phyloP scores from a whole-genome alignment of 2,888 invertebrate genomes.

The Diarsia dahlii region DNA sequence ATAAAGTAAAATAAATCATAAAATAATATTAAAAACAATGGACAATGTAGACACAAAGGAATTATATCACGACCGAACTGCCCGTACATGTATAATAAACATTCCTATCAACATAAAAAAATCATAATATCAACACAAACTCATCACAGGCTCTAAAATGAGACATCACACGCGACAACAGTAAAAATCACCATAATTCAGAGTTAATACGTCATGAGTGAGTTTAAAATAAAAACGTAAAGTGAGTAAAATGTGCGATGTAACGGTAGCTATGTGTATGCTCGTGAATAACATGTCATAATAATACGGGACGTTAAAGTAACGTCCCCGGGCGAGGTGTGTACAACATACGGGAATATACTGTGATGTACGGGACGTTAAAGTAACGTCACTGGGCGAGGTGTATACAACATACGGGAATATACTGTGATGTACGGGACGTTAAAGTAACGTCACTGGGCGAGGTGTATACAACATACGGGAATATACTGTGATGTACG shows the following conservation, averaged over 20 bases:
- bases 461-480: too few species aligned
- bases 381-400: conserved; percentile 39
- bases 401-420: too few species aligned
- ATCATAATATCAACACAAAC: conserved; percentile 11
- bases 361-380: conserved; percentile 50
- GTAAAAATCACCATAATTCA: conserved; percentile 44
- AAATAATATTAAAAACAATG: too few species aligned
- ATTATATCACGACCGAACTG: too few species aligned
- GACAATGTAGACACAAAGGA: too few species aligned
- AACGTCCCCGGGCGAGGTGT: conserved; percentile 31
- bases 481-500: too few species aligned
- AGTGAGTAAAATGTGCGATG: conserved; percentile 19
- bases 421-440: too few species aligned
- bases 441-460: conserved; percentile 36
- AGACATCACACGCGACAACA: conserved; percentile 14
- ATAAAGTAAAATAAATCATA: too few species aligned
- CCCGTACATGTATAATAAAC: neutral
- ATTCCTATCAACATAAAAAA: neutral
- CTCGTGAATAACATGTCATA: conserved; percentile 55
- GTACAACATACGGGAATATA: conserved; percentile 23
- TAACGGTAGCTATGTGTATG: conserved; percentile 17
- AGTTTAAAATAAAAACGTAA: conserved; percentile 56
- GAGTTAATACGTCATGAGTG: conserved; percentile 31
- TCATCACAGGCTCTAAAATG: conserved; percentile 15
- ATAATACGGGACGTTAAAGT: conserved; percentile 50